Evolutionary conservation across 1,140 invertebrate genomes (phyloP).

Genomic region (Paraescarpia echinospica): DNA sequence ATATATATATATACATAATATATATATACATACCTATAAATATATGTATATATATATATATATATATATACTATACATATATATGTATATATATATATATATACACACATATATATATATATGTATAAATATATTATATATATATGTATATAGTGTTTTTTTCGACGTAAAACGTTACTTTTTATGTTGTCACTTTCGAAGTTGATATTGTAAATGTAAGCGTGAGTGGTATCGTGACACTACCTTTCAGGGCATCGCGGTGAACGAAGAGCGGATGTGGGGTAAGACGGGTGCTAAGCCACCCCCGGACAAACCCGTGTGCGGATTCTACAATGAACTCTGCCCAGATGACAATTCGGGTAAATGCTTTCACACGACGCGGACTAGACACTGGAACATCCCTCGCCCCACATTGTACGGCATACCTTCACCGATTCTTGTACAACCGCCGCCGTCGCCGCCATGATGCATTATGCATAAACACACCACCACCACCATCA

Average conservation of each 20-base stretch:
- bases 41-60: conserved; percentile 30
- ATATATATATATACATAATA: background rate
- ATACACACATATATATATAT: conserved; percentile 3
- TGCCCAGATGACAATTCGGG: conserved; percentile 30
- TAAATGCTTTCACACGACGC: background rate
- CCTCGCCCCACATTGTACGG: background rate
- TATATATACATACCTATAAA: conserved; percentile 20
- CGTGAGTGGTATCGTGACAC: no score
- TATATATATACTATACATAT: conserved; percentile 27
- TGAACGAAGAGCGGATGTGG: conserved; percentile 27
- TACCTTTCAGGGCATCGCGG: background rate
- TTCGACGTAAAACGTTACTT: no score
- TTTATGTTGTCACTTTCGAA: no score
- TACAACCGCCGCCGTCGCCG: no score
- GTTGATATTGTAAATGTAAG: no score
- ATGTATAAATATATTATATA: no score
- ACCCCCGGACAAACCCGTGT: conserved; percentile 36
- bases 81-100: conserved; percentile 28
- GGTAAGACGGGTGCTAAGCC: conserved; percentile 31
- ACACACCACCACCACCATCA: no score
- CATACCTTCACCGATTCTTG: background rate
- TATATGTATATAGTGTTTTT: no score
- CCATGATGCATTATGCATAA: no score
- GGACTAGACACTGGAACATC: background rate
- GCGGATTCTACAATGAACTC: conserved; percentile 38